A percentile compares a stretch with the other conserved stretches of the same genome.
phyloP scores from a whole-genome alignment of 2,113 vertebrate species.

The Orcinus orca region DNA sequence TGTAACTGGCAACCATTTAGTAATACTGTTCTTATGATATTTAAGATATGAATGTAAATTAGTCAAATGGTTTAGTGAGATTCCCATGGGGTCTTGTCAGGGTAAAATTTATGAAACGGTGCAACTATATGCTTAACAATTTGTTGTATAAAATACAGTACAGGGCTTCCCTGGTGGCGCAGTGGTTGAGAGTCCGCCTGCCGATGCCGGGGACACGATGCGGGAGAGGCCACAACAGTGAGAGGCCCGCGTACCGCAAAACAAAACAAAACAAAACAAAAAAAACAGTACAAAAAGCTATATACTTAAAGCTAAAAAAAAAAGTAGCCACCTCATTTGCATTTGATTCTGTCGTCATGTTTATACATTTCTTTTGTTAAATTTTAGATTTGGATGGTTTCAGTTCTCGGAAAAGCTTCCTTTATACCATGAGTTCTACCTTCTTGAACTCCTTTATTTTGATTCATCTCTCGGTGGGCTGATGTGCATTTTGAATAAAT shows the following conservation, averaged over 20 bases:
- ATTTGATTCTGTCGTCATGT: background rate
- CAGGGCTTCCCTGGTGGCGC: no score
- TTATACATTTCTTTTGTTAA: background rate
- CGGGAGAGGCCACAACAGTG: no score
- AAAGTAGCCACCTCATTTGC: background rate
- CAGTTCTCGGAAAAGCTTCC: background rate
- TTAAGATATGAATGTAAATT: background rate
- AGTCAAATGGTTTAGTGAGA: background rate
- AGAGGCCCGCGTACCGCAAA: no score
- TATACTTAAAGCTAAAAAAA: background rate
- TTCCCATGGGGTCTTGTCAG: background rate
- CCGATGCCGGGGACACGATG: fast-evolving
- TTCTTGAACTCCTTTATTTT: background rate
- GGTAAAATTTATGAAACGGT: background rate
- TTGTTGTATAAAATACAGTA: background rate
- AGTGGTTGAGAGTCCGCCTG: no score
- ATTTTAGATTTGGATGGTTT: background rate
- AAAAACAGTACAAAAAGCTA: background rate
- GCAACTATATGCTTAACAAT: background rate
- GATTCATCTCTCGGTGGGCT: background rate
- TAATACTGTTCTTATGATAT: background rate
- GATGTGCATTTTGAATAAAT: background rate
- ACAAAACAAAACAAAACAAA: no score
- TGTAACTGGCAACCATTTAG: background rate
- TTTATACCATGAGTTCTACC: background rate